Base-by-base conservation (phyloP, 2,113 vertebrate species). In the Brienomyrus longianalis region DNA sequence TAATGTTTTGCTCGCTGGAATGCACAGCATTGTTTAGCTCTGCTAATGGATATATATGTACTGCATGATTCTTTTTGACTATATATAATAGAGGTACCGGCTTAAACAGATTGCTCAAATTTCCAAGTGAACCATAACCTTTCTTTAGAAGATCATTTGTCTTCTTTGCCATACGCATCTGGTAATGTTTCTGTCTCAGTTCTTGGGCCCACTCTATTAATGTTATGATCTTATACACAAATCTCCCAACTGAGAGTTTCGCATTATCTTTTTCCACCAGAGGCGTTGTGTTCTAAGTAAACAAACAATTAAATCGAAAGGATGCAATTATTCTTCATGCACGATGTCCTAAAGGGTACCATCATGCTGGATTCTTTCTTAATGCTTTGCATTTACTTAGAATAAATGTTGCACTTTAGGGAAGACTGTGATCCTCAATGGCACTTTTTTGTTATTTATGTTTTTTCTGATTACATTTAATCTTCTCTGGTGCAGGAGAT, bases 251-350 rank as follows among this genome's bases (percentile, higher is more conserved):
- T 80, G 74, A 80, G 74, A 39, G 74, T 80, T 43, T 39, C 35
- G 19, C 74, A 80, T 80, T 80, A 80, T 80, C 31, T 43, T 80
- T 80, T 80, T 43, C 74, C 19, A 80, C 74, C 74, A 80, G 74
- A 80, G 74, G 74, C 74, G 35, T 80, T 80, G 74, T 80, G 74
- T 80, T 80, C 74, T 80, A 80, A 80, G 54, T 39, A 43, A 87
- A 88, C 43, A 88, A 88, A 88, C 62, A 17, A 52, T 52, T 83
- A 89, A 52, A 89, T 52, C 5, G 47, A 39, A 52, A 19, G 17
- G 10, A 80, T 83, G 27, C 47, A 39, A 48, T 88, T 80, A 70
- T 88, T 85, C 74, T 35, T 80, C 74, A 70, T 90, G 56, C 91
- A 90, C 90, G 11, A 88, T 47, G 88, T 90, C 88, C 89, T 70